Base-by-base conservation (phyloP, 1,140 invertebrate species). In the Caenorhabditis tropicalis region DNA sequence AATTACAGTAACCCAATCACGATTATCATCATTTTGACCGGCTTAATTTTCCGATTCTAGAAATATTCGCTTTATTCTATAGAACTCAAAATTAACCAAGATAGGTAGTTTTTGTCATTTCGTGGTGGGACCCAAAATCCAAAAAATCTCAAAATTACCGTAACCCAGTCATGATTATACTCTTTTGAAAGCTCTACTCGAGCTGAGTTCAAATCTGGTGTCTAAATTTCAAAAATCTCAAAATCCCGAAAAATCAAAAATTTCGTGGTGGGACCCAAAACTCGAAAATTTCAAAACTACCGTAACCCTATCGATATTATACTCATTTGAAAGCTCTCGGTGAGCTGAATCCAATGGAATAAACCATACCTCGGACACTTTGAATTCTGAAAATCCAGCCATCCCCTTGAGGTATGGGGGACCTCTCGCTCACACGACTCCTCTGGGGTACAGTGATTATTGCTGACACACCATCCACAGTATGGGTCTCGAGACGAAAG, bases 341-440 rank as follows among this genome's bases (percentile, higher is more conserved):
- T n/a, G n/a, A n/a, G n/a, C n/a, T n/a, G n/a, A 6, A 56, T 56
- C 29, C 15, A 33, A 1, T 6, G 24, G 48, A n/a, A 48, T 70
- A 87, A 82, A 36, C 58, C 84, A 58, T 33, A 89, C 89, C 85
- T 85, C 5, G 89, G 89, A 82, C 89, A 89, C 31, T 85, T 81
- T n/a, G 87, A 89, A 12, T 89, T 89, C 82, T 89, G 88, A 82
- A 90, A 89, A 51, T 89, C 89, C 29, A 89, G 84, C 89, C 89
- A 91, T 51, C 89, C 89, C 70, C 60, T 81, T 5, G 21, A 46
- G 33, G 81, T 84, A n/a, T 79, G 85, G 39, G 86, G 84, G 3
- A 86, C 43, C 6, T 74, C 80, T 39, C 70, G n/a, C 48, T 87
- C 84, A 84, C 86, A 87, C 48, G 82, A 70, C 43, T 89, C 86